These are phyloP conservation scores for Pedetes capensis DNA, from an alignment of 2,113 vertebrate genomes.

Conservation along the genomic window DNA sequence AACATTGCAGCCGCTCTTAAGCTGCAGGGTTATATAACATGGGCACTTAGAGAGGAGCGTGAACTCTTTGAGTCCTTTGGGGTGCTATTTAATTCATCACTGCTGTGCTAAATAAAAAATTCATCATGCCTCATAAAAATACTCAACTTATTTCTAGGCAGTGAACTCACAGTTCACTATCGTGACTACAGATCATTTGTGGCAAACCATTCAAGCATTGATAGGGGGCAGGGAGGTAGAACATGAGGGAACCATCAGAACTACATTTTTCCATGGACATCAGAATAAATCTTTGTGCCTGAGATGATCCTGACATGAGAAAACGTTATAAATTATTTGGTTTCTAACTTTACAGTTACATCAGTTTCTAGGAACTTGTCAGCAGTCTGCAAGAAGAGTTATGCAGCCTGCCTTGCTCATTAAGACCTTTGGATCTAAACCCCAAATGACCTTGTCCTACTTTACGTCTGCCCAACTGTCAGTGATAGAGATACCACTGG, in stretches of 20 bases:
- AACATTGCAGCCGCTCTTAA: not conserved
- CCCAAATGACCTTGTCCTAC: not conserved
- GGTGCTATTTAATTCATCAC: conserved; percentile 55
- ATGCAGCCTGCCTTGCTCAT: not conserved
- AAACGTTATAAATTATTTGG: conserved; percentile 29
- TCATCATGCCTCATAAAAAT: conserved; percentile 51
- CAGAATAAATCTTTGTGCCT: not conserved
- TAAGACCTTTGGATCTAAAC: conserved; percentile 27
- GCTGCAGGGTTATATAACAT: not conserved
- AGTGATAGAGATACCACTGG: not conserved
- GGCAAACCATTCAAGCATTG: not conserved
- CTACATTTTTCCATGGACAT: not conserved
- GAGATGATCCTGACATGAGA: conserved; percentile 5
- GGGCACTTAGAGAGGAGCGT: not conserved
- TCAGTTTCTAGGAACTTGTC: conserved; percentile 31
- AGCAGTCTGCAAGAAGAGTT: not conserved
- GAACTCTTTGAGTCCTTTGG: conserved; percentile 49
- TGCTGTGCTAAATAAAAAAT: conserved; percentile 63
- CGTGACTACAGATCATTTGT: not conserved
- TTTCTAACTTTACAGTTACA: conserved; percentile 23
- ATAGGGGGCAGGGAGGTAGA: not conserved
- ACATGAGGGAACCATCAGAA: not conserved
- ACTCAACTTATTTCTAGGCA: conserved; percentile 44
- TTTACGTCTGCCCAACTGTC: not conserved
- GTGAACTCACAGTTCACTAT: not conserved